phyloP scores from a whole-genome alignment of 2,113 vertebrate species.

The Arenaria interpres region DNA sequence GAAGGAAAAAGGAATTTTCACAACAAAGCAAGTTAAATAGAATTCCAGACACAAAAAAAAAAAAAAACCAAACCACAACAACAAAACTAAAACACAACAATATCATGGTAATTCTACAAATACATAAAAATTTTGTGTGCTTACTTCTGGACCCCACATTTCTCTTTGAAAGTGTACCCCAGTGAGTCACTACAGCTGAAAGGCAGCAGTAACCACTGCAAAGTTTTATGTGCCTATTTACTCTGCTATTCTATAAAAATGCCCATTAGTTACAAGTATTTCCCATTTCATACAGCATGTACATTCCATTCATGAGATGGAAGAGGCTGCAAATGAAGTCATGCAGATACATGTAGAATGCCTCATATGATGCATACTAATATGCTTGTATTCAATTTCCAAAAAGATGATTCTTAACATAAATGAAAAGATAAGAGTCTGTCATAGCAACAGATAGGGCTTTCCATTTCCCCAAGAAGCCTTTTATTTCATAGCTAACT shows the following conservation, averaged over 20 bases:
- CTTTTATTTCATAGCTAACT: background rate
- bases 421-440: background rate
- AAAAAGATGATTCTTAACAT: background rate
- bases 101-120: background rate
- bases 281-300: background rate
- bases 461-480: background rate
- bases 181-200: slow-evolving; percentile 24
- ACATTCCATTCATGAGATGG: background rate
- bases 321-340: background rate
- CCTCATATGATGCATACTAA: background rate
- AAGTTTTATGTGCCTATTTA: slow-evolving; percentile 36
- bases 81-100: background rate
- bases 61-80: background rate
- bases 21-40: background rate
- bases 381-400: background rate
- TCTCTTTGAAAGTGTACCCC: slow-evolving; percentile 1
- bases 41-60: background rate
- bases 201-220: slow-evolving; percentile 34
- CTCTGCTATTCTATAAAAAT: slow-evolving; percentile 27
- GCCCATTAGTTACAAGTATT: background rate
- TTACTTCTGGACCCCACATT: slow-evolving; percentile 10
- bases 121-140: background rate
- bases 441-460: background rate
- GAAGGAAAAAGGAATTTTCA: background rate
- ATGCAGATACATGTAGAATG: background rate